Conservation (phyloP, 2,888 invertebrate genomes). For the Leptopilina drosophilae region DNA sequence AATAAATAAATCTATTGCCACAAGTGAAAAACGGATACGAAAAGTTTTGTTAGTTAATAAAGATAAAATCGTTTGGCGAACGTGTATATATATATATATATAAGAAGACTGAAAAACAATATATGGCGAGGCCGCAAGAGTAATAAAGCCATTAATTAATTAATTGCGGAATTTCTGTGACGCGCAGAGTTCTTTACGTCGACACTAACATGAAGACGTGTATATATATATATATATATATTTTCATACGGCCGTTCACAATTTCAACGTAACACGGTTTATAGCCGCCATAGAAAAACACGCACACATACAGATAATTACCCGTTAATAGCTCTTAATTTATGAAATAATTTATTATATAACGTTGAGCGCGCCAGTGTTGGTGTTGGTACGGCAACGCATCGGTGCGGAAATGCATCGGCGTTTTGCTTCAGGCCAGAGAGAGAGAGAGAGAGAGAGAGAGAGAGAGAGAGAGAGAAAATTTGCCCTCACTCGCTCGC, state of each 20-base stretch:
- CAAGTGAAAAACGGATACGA: background rate
- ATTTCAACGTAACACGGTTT: slow-evolving; percentile 38
- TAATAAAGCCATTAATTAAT: slow-evolving; percentile 39
- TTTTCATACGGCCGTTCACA: slow-evolving; percentile 31
- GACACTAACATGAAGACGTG: slow-evolving; percentile 32
- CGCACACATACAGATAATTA: slow-evolving; percentile 66
- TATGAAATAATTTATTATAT: slow-evolving; percentile 71
- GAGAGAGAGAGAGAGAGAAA: slow-evolving; percentile 31
- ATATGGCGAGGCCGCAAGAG: slow-evolving; percentile 17
- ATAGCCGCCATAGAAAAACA: slow-evolving; percentile 63
- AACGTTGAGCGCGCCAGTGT: slow-evolving; percentile 55
- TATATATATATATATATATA: too few species aligned
- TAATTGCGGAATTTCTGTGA: slow-evolving; percentile 41
- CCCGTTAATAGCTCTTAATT: slow-evolving; percentile 70
- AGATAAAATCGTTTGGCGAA: slow-evolving; percentile 4
- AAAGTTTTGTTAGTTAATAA: slow-evolving; percentile 25
- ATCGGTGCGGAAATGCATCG: slow-evolving; percentile 39
- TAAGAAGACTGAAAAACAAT: slow-evolving; percentile 27
- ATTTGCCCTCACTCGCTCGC: too few species aligned
- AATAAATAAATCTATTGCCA: too few species aligned
- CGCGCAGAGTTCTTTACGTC: slow-evolving; percentile 19
- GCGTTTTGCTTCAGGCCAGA: slow-evolving; percentile 34
- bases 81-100: too few species aligned
- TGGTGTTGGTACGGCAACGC: slow-evolving; percentile 39
- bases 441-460: slow-evolving; percentile 33